These are phyloP conservation scores for Hanleya hanleyi DNA, from an alignment of 2,888 invertebrate genomes.

Conservation along the genomic window DNA sequence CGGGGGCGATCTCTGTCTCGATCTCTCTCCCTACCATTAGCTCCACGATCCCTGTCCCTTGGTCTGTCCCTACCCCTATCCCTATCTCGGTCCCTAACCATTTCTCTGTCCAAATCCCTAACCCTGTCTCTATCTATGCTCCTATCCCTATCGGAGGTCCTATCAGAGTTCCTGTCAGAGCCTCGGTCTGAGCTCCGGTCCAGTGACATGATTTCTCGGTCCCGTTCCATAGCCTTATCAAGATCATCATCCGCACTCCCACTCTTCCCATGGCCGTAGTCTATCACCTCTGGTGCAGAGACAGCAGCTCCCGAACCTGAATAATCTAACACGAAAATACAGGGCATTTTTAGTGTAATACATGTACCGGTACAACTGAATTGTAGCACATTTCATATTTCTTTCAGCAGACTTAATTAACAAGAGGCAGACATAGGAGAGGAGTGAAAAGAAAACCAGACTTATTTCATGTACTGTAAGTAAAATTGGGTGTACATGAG, in stretches of 20 bases:
- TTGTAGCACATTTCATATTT: too few relatives aligned
- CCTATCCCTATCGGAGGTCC: not conserved
- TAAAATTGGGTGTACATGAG: too few relatives aligned
- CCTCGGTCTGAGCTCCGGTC: not conserved
- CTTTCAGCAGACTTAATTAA: too few relatives aligned
- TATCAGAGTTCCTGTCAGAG: not conserved
- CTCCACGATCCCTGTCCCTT: slow-evolving; percentile 2
- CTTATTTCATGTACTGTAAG: too few relatives aligned
- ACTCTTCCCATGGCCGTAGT: slow-evolving; percentile 52
- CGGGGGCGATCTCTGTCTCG: slow-evolving; percentile 6
- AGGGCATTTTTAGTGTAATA: too few relatives aligned
- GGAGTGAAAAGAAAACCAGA: too few relatives aligned
- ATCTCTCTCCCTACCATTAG: not conserved
- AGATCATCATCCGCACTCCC: not conserved
- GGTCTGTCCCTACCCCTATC: not conserved
- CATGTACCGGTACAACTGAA: too few relatives aligned
- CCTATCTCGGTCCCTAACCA: slow-evolving; percentile 12
- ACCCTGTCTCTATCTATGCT: slow-evolving; percentile 14
- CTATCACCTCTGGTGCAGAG: slow-evolving; percentile 54
- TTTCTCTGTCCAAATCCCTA: not conserved
- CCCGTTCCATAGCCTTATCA: not conserved
- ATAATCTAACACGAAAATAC: too few relatives aligned
- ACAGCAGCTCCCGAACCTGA: too few relatives aligned
- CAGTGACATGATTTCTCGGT: not conserved
- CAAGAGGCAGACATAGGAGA: too few relatives aligned